A percentile compares a stretch with the other conserved stretches of the same genome.
phyloP scores from a whole-genome alignment of 2,888 invertebrate genomes.

The Drosophila prostipennis region DNA sequence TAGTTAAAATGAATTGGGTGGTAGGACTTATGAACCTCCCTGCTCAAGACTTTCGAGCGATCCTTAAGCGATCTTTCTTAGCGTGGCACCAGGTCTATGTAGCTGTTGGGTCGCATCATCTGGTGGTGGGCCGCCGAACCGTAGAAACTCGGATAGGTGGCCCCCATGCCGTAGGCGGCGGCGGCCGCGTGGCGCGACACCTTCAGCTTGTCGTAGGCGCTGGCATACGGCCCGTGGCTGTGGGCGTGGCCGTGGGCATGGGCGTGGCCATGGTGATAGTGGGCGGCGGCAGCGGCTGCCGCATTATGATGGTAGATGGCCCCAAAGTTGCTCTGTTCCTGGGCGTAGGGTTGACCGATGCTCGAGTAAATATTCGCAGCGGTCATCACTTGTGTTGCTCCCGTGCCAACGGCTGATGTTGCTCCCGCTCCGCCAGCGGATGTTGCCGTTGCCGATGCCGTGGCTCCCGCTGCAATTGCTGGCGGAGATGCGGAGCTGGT shows the following conservation, averaged over 20 bases:
- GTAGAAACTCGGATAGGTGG: slow-evolving; percentile 83
- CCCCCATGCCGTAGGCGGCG: slow-evolving; percentile 78
- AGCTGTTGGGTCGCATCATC: slow-evolving; percentile 83
- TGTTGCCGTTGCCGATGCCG: slow-evolving; percentile 23
- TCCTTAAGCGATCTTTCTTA: slow-evolving; percentile 32
- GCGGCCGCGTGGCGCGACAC: slow-evolving; percentile 72
- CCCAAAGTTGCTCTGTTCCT: slow-evolving; percentile 83
- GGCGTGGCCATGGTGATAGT: slow-evolving; percentile 60
- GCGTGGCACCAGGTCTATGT: slow-evolving; percentile 84
- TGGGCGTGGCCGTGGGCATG: slow-evolving; percentile 68
- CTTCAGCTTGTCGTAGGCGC: slow-evolving; percentile 84
- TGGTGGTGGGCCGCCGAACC: slow-evolving; percentile 79
- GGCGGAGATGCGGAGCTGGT: slow-evolving; percentile 65
- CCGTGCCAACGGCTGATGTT: slow-evolving; percentile 32
- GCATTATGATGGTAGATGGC: slow-evolving; percentile 84
- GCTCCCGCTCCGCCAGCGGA: slow-evolving; percentile 24
- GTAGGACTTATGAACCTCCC: background rate
- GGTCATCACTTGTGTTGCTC: slow-evolving; percentile 71
- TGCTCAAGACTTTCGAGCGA: background rate
- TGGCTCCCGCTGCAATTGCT: slow-evolving; percentile 23
- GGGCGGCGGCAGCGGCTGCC: slow-evolving; percentile 62
- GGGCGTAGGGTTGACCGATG: slow-evolving; percentile 82
- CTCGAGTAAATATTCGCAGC: slow-evolving; percentile 81
- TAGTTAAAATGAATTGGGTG: background rate
- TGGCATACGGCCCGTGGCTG: slow-evolving; percentile 77